Evolutionary conservation across 2,113 vertebrate genomes (phyloP).

Genomic region (Oryzias celebensis): DNA sequence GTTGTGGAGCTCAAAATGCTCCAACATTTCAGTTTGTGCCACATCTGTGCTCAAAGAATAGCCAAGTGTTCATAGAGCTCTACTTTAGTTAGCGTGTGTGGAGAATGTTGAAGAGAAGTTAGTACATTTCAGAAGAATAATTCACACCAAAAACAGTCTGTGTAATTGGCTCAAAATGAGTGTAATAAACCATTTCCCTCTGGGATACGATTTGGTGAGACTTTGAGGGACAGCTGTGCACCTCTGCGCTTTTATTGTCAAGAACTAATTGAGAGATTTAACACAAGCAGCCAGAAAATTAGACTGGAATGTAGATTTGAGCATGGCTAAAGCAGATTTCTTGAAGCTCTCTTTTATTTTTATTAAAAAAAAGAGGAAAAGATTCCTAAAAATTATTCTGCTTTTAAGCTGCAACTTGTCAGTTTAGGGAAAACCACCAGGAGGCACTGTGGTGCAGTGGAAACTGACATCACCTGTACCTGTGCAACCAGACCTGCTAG

Average conservation of each 20-base stretch:
- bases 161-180: constrained; percentile 14
- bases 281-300: not conserved
- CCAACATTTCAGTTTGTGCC: not conserved
- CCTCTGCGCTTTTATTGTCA: not conserved
- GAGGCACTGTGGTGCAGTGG: not conserved
- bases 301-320: no score
- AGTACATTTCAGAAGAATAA: constrained; percentile 1
- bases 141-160: constrained; percentile 4
- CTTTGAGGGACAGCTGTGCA: constrained; percentile 1
- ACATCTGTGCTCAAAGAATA: not conserved
- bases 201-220: not conserved
- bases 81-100: not conserved
- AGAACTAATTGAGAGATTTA: not conserved
- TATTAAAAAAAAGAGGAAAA: not conserved
- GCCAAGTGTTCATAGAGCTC: not conserved
- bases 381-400: not conserved
- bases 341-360: not conserved
- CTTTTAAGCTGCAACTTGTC: not conserved
- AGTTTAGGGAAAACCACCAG: not conserved
- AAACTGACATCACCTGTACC: not conserved
- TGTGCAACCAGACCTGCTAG: not conserved
- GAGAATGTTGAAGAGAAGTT: not conserved
- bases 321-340: not conserved
- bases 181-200: constrained; percentile 6
- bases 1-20: not conserved